phyloP scores from a whole-genome alignment of 2,113 vertebrate genomes.

The Porphyrio hochstetteri region DNA sequence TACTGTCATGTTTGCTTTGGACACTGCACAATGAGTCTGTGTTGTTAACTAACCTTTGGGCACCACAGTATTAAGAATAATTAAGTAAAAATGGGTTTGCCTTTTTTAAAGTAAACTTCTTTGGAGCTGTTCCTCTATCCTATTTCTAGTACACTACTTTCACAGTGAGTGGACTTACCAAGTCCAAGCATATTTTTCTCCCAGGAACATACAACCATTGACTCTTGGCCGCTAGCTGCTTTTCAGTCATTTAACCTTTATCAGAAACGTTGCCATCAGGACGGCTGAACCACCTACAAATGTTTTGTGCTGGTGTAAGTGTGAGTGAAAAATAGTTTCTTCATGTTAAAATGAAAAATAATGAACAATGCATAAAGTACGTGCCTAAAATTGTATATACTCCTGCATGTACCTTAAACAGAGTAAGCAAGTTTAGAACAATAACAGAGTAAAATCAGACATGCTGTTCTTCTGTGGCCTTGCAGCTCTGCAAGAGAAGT shows the following conservation, averaged over 20 bases:
- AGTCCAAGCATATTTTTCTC: neutral
- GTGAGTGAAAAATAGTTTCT: neutral
- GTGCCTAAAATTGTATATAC: neutral
- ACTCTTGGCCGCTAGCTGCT: neutral
- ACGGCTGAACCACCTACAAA: neutral
- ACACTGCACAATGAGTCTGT: neutral
- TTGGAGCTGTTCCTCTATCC: neutral
- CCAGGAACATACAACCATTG: neutral
- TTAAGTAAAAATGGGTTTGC: neutral
- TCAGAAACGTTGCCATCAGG: neutral
- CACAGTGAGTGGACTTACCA: neutral
- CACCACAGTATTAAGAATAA: neutral
- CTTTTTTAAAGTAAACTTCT: neutral
- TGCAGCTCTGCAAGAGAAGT: neutral
- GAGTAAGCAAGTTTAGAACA: neutral
- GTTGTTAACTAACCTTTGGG: neutral
- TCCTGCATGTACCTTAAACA: neutral
- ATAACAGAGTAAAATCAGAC: neutral
- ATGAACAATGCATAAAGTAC: neutral
- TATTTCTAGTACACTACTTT: neutral
- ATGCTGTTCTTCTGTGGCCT: neutral
- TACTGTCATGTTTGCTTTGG: neutral
- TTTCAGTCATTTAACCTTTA: neutral
- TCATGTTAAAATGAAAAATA: neutral
- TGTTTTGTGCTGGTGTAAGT: fast-evolving